Evolutionary conservation across 2,113 vertebrate species (phyloP).

Genomic region (Variabilichromis moorii): DNA sequence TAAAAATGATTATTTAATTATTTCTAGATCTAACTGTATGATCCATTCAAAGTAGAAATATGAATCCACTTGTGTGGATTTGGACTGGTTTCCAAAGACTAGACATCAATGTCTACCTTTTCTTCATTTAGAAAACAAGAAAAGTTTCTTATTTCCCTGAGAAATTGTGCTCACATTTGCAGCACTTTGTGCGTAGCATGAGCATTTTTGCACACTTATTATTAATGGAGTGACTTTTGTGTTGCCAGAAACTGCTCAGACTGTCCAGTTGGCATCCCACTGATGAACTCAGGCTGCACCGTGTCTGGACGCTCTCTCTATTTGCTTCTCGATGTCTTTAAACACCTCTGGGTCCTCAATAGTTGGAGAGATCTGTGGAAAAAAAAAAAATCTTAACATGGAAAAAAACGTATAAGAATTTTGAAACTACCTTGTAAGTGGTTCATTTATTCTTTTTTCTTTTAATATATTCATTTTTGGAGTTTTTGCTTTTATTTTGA

Average conservation of each 20-base stretch:
- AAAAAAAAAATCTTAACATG: background rate
- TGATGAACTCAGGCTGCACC: background rate
- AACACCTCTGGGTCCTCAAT: conserved; percentile 90
- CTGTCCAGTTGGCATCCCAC: background rate
- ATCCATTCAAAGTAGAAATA: background rate
- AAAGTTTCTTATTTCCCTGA: background rate
- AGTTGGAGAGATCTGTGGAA: conserved; percentile 80
- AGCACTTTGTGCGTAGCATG: background rate
- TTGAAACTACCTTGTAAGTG: too few relatives aligned
- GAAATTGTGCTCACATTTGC: background rate
- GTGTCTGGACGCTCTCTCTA: conserved; percentile 32
- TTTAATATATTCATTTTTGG: background rate
- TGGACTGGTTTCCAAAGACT: background rate
- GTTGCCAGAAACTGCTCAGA: background rate
- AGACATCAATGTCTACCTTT: background rate
- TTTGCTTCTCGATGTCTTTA: conserved; percentile 76
- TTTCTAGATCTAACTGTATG: background rate
- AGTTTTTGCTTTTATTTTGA: background rate
- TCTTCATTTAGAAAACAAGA: background rate
- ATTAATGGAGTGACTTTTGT: background rate
- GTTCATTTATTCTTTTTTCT: background rate
- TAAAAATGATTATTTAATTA: background rate
- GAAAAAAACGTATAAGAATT: background rate
- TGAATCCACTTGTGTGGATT: background rate
- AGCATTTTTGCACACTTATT: background rate